Percentiles rank a stretch among this genome's conserved stretches.
These are phyloP conservation scores for Chrosomus eos DNA, from an alignment of 2,797 vertebrate genomes.

Conservation along the genomic window DNA sequence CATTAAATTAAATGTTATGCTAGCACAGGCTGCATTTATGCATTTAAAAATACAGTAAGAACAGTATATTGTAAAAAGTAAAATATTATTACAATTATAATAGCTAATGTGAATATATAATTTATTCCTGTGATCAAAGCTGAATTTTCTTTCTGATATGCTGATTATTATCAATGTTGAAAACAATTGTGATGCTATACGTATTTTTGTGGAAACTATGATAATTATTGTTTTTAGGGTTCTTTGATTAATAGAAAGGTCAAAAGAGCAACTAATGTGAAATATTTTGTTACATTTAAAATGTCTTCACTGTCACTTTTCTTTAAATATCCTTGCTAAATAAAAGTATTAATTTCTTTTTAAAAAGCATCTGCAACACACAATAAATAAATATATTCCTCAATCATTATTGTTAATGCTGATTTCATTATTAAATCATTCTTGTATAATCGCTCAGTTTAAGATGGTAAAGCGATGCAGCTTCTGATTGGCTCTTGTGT, in stretches of 20 bases:
- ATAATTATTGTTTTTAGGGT: background rate
- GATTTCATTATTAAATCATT: no score
- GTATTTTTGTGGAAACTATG: background rate
- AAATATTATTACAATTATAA: background rate
- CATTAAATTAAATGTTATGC: background rate
- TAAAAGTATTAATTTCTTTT: background rate
- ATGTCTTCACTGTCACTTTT: background rate
- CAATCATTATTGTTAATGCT: no score
- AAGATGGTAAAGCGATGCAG: no score
- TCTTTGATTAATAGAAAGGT: background rate
- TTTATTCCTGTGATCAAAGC: background rate
- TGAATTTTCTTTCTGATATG: background rate
- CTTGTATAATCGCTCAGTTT: background rate
- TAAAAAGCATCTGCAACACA: no score
- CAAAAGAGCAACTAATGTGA: background rate
- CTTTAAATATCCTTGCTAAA: background rate
- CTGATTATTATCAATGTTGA: background rate
- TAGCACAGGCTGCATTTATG: background rate
- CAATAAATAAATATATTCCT: background rate
- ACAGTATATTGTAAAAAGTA: background rate
- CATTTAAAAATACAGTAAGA: background rate
- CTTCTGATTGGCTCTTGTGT: background rate
- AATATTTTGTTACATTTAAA: background rate
- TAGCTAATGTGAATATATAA: background rate
- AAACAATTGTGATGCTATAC: background rate